Evolutionary conservation across 1,140 invertebrate species (phyloP).

Genomic region (Paralvinella palmiformis): DNA sequence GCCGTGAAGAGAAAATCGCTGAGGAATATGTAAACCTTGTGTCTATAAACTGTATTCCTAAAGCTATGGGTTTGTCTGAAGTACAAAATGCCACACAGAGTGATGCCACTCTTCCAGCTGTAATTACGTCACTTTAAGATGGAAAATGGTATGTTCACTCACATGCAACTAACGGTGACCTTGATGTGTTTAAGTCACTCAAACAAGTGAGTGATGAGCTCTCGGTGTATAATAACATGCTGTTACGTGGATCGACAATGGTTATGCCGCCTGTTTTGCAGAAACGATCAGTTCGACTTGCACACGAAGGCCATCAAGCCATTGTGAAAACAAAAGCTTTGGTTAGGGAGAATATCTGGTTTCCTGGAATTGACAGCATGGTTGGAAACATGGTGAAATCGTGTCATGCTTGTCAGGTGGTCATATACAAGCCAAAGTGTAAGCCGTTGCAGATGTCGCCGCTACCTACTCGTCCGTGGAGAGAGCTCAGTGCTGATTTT

Average conservation of each 20-base stretch:
- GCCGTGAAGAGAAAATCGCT: background rate
- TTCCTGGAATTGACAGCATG: conserved; percentile 21
- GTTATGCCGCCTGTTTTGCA: conserved; percentile 22
- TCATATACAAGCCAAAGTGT: conserved; percentile 15
- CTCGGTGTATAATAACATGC: conserved; percentile 6
- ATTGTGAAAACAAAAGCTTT: conserved; percentile 26
- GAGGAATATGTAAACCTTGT: background rate
- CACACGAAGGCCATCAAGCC: conserved; percentile 22
- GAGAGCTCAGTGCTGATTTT: conserved; percentile 33
- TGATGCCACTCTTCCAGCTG: background rate
- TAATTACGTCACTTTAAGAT: background rate
- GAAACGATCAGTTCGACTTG: conserved; percentile 18
- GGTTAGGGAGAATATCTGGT: conserved; percentile 25
- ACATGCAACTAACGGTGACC: background rate
- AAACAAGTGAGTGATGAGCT: conserved; percentile 20
- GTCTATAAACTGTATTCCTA: background rate
- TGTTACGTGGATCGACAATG: conserved; percentile 19
- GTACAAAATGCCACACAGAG: background rate
- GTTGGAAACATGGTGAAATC: conserved; percentile 19
- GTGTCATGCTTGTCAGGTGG: conserved; percentile 24
- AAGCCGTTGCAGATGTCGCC: conserved; percentile 27
- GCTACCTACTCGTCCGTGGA: conserved; percentile 25
- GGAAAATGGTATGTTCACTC: background rate
- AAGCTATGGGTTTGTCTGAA: background rate
- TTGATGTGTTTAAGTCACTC: background rate